Percentiles rank a stretch among this genome's conserved stretches.
phyloP scores from a whole-genome alignment of 64 coral and sea anemone species.

The Catalaphyllia jardinei region DNA sequence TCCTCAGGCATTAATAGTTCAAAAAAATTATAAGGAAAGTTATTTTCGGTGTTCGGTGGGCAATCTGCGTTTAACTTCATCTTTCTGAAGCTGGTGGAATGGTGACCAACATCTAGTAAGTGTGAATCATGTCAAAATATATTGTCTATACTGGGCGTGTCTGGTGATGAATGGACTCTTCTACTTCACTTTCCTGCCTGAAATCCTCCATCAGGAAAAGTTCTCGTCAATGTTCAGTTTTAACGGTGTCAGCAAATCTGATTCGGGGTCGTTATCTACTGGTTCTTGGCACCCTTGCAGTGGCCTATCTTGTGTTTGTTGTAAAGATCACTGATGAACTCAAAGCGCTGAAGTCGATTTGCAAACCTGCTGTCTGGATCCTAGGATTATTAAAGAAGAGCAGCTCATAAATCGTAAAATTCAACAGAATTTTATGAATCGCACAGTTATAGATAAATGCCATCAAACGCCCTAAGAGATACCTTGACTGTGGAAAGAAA shows the following conservation, averaged over 20 bases:
- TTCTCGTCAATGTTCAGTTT: background rate
- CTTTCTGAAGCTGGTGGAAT: background rate
- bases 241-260: background rate
- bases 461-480: too few relatives aligned
- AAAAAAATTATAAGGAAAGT: background rate
- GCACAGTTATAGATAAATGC: too few relatives aligned
- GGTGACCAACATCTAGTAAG: background rate
- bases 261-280: background rate
- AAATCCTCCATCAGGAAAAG: background rate
- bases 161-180: background rate
- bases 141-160: background rate
- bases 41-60: background rate
- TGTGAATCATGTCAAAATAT: background rate
- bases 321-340: conserved; percentile 30
- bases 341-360: conserved; percentile 45
- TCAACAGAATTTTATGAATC: too few relatives aligned
- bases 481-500: too few relatives aligned
- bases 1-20: background rate
- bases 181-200: background rate
- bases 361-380: conserved; percentile 29
- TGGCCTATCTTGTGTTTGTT: conserved; percentile 20
- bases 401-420: too few relatives aligned
- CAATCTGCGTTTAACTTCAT: background rate
- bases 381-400: background rate
- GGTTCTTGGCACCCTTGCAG: background rate